Evolutionary conservation across 2,888 invertebrate genomes (phyloP).

Genomic region (Coecobrya sp.): DNA sequence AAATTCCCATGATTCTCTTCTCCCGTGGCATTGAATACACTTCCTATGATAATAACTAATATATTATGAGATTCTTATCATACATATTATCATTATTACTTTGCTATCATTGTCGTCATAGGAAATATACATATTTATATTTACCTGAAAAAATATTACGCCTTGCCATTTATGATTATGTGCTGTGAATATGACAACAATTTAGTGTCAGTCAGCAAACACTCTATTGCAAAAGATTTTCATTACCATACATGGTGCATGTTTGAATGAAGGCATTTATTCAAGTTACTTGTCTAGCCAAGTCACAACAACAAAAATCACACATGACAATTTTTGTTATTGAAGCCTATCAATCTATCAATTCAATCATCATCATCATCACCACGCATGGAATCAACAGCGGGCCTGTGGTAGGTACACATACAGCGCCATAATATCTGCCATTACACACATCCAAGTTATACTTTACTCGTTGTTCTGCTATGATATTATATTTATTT

Average conservation of each 20-base stretch:
- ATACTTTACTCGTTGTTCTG: constrained; percentile 18
- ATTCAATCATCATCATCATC: constrained; percentile 4
- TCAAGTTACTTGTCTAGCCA: background rate
- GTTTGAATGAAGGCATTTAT: background rate
- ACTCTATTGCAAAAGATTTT: background rate
- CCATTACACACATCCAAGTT: background rate
- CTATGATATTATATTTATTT: background rate
- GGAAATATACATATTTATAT: background rate
- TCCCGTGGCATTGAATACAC: constrained; percentile 54
- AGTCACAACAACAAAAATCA: constrained; percentile 19
- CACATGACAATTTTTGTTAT: constrained; percentile 43
- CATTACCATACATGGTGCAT: background rate
- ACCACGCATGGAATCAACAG: background rate
- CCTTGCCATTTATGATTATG: background rate
- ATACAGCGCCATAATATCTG: background rate
- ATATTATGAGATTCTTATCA: background rate
- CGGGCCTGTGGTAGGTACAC: background rate
- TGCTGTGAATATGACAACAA: background rate
- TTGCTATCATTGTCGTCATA: background rate
- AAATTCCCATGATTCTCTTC: constrained; percentile 63
- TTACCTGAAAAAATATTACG: background rate
- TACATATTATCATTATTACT: background rate
- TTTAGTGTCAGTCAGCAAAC: background rate
- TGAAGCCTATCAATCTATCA: constrained; percentile 40
- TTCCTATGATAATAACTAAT: constrained; percentile 46